Percentiles rank a stretch among this genome's conserved stretches.
Evolutionary conservation across 2,113 vertebrate genomes (phyloP).

Genomic region (Tonatia bakeri): DNA sequence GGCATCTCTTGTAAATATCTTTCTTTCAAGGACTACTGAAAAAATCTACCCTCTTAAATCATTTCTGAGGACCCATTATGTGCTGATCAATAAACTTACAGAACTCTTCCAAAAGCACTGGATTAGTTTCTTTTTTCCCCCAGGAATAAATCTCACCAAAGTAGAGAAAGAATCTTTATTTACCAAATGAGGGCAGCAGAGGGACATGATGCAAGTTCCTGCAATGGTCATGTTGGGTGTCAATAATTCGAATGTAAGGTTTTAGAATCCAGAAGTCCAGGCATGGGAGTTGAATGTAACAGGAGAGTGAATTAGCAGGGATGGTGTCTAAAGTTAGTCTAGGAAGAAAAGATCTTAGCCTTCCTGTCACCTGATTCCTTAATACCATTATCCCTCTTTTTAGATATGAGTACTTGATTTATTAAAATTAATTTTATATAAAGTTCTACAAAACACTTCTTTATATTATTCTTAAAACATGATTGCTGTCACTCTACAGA

Average conservation of each 20-base stretch:
- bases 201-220: not conserved
- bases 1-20: not conserved
- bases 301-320: not conserved
- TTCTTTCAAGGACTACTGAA: not conserved
- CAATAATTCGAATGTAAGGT: slow-evolving; percentile 21
- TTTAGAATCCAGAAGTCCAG: not conserved
- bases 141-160: not conserved
- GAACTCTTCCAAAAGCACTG: not conserved
- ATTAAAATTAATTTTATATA: not conserved
- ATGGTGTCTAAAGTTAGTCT: not conserved
- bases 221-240: slow-evolving; percentile 50
- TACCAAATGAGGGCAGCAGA: slow-evolving; percentile 65
- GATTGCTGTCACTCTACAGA: not conserved
- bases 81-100: not conserved
- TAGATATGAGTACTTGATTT: not conserved
- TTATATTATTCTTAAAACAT: not conserved
- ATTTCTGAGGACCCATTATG: not conserved
- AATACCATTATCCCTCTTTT: not conserved
- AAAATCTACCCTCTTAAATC: not conserved
- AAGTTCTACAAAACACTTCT: not conserved
- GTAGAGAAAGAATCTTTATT: not conserved
- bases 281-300: not conserved
- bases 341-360: not conserved
- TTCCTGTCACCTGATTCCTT: not conserved
- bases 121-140: not conserved